These are phyloP conservation scores for Scleropages formosus DNA, from an alignment of 2,797 vertebrate genomes.

Conservation along the genomic window DNA sequence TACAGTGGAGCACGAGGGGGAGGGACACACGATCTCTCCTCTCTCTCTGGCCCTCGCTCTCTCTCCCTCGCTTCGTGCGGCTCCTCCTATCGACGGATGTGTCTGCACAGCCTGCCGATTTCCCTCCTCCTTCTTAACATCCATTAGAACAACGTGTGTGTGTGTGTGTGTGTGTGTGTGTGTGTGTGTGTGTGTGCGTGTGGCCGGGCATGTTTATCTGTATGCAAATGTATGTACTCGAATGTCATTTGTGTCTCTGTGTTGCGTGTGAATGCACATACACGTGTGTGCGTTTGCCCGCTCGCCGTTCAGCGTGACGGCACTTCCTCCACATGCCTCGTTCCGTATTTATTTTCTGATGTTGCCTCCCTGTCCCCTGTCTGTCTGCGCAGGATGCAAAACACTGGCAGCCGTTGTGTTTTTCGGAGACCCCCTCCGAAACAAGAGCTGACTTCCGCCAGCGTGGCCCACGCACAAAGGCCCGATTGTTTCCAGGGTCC, in stretches of 20 bases:
- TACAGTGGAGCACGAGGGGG: slow-evolving; percentile 18
- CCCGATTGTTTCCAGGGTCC: background rate
- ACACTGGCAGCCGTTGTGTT: slow-evolving; percentile 19
- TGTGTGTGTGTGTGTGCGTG: background rate
- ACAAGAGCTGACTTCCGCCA: background rate
- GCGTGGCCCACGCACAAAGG: background rate
- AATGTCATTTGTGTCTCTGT: background rate
- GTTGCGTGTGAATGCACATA: background rate
- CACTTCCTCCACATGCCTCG: background rate
- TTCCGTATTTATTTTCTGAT: background rate
- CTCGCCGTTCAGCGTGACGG: background rate
- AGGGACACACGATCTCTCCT: background rate
- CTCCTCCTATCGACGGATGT: background rate
- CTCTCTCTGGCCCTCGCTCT: background rate
- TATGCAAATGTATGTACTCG: no score
- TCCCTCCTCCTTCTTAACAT: background rate
- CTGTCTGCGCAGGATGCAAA: no score
- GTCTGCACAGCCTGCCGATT: background rate
- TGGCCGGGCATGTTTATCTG: no score
- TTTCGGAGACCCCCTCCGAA: background rate
- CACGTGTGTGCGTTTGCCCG: background rate
- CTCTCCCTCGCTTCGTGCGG: background rate
- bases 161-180: background rate
- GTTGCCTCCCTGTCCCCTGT: no score
- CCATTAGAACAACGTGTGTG: background rate